A percentile compares a stretch with the other conserved stretches of the same genome.
Conservation (phyloP, 2,888 invertebrate species). For the Odontomyia ornata region DNA sequence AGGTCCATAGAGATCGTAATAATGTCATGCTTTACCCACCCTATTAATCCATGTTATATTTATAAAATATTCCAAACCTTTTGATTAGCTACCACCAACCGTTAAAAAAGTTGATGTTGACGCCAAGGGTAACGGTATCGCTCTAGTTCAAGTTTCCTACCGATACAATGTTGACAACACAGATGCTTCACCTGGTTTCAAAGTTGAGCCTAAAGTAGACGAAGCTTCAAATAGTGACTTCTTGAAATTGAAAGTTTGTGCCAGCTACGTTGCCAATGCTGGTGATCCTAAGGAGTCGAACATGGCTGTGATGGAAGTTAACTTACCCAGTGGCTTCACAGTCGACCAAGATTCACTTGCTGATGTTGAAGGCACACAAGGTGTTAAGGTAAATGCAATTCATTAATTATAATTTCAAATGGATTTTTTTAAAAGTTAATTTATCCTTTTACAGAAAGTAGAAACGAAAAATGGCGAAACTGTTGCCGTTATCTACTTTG, state of each 20-base stretch:
- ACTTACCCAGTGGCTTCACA: slow-evolving; percentile 89
- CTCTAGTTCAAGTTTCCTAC: slow-evolving; percentile 76
- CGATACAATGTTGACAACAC: slow-evolving; percentile 83
- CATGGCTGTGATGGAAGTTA: slow-evolving; percentile 90
- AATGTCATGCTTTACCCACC: background rate
- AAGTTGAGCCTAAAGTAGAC: slow-evolving; percentile 85
- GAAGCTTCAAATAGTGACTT: slow-evolving; percentile 83
- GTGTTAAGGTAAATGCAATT: slow-evolving; percentile 57
- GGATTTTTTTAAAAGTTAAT: background rate
- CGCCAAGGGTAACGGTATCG: slow-evolving; percentile 81
- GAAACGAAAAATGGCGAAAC: slow-evolving; percentile 74
- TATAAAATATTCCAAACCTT: too few relatives aligned
- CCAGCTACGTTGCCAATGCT: slow-evolving; percentile 64
- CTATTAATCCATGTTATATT: background rate
- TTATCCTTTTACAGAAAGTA: slow-evolving; percentile 65
- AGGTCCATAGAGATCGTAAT: too few relatives aligned
- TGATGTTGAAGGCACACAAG: slow-evolving; percentile 68
- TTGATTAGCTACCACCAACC: slow-evolving; percentile 48
- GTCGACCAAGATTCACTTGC: slow-evolving; percentile 84
- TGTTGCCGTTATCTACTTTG: slow-evolving; percentile 77
- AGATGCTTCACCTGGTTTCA: slow-evolving; percentile 86
- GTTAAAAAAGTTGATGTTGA: slow-evolving; percentile 73
- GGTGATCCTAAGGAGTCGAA: slow-evolving; percentile 69
- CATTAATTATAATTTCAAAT: background rate
- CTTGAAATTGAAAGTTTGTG: slow-evolving; percentile 84